Evolutionary conservation across 2,113 vertebrate genomes (phyloP).

Genomic region (Percina caprodes): DNA sequence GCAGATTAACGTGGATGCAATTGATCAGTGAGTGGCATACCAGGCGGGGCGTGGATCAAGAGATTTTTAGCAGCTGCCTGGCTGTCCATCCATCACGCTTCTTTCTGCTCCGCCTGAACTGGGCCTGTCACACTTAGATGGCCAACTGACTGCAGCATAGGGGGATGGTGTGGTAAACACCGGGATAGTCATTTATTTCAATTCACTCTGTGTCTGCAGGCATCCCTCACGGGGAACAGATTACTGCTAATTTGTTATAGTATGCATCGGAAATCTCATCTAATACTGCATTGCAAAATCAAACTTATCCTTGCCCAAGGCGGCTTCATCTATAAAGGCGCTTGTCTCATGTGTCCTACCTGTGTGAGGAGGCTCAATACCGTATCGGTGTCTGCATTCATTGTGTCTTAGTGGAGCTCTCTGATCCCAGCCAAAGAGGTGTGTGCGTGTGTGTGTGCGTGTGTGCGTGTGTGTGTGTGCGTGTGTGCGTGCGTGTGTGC

Average conservation of each 20-base stretch:
- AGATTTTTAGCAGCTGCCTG: slow-evolving; percentile 81
- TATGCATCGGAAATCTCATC: slow-evolving; percentile 74
- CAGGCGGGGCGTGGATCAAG: slow-evolving; percentile 69
- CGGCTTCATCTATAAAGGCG: slow-evolving; percentile 59
- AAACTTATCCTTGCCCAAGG: slow-evolving; percentile 71
- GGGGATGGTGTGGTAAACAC: slow-evolving; percentile 63
- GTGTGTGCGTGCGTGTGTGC: slow-evolving; percentile 18
- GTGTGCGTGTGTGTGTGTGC: slow-evolving; percentile 17
- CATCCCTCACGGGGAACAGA: slow-evolving; percentile 64
- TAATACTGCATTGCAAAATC: slow-evolving; percentile 70
- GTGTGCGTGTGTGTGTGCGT: slow-evolving; percentile 18
- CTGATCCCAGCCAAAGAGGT: slow-evolving; percentile 70
- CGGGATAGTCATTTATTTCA: slow-evolving; percentile 74
- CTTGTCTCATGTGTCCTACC: slow-evolving; percentile 69
- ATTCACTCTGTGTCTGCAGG: slow-evolving; percentile 66
- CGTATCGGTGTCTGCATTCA: slow-evolving; percentile 70
- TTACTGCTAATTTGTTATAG: slow-evolving; percentile 75
- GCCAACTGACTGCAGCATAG: slow-evolving; percentile 57
- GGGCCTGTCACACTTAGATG: slow-evolving; percentile 71
- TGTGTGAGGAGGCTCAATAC: slow-evolving; percentile 59
- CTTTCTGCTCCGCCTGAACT: slow-evolving; percentile 55
- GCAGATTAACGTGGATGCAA: slow-evolving; percentile 73
- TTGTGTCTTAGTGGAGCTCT: slow-evolving; percentile 62
- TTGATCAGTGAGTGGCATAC: slow-evolving; percentile 76
- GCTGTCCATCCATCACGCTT: slow-evolving; percentile 78